phyloP scores from a whole-genome alignment of 2,113 vertebrate species.

The Cyphomyrus discorhynchus region DNA sequence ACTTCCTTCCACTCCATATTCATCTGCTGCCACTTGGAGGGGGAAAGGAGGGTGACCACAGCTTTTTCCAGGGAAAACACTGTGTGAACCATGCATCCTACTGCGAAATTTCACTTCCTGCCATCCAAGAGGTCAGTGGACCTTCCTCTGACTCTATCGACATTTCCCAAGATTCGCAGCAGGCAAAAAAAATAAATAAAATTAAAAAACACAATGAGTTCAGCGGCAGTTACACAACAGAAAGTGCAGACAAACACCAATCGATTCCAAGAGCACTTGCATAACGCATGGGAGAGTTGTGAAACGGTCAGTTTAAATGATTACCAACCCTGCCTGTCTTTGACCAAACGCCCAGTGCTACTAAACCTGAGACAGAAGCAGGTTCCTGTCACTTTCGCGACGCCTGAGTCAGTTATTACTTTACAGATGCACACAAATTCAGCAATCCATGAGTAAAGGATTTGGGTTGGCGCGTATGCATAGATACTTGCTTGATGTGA shows the following conservation, averaged over 20 bases:
- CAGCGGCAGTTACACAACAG: constrained; percentile 14
- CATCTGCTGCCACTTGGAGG: background rate
- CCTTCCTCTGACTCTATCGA: background rate
- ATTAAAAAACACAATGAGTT: background rate
- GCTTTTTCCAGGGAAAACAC: background rate
- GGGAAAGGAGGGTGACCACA: background rate
- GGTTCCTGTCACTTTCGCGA: background rate
- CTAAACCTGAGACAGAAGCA: background rate
- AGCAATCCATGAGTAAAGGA: background rate
- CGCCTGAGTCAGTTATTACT: background rate
- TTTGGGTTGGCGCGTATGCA: background rate
- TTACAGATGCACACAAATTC: background rate
- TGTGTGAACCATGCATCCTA: background rate
- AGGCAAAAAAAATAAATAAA: background rate
- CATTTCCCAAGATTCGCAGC: background rate
- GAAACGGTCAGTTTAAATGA: background rate
- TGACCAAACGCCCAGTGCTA: background rate
- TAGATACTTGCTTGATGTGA: background rate
- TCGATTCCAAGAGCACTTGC: constrained; percentile 12
- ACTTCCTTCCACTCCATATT: background rate
- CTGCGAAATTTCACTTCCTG: background rate
- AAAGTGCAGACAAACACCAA: background rate
- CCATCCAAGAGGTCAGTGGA: background rate
- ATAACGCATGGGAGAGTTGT: constrained; percentile 9
- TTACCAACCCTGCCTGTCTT: background rate